Conservation (phyloP, 2,888 invertebrate genomes). For the Odontocerum albicorne region DNA sequence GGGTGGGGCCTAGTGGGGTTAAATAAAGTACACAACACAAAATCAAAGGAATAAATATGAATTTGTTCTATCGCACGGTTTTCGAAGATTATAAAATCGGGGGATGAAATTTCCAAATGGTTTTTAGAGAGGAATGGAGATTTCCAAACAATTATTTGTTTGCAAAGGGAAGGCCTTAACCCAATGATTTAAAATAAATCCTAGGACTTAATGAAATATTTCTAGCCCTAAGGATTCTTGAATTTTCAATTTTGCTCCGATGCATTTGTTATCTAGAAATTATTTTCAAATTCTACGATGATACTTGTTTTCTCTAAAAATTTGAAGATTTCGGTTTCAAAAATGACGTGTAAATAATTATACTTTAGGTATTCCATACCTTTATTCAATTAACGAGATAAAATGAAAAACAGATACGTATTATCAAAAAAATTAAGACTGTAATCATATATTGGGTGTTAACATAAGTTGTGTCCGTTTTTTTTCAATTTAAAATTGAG, state of each 20-base stretch:
- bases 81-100: constrained; percentile 34
- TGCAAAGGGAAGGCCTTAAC: constrained; percentile 23
- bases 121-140: constrained; percentile 24
- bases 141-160: constrained; percentile 35
- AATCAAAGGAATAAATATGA: constrained; percentile 37
- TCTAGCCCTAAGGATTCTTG: constrained; percentile 13
- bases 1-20: constrained; percentile 18
- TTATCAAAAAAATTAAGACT: too few relatives aligned
- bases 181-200: constrained; percentile 27
- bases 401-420: too few relatives aligned
- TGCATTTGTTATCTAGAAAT: too few relatives aligned
- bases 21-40: constrained; percentile 33
- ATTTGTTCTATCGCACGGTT: constrained; percentile 35
- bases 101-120: constrained; percentile 32
- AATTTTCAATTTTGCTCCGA: constrained; percentile 8
- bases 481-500: too few relatives aligned
- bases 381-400: too few relatives aligned
- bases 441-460: too few relatives aligned
- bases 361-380: too few relatives aligned
- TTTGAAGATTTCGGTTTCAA: too few relatives aligned
- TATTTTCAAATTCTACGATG: too few relatives aligned
- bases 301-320: too few relatives aligned
- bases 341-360: too few relatives aligned
- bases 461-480: too few relatives aligned
- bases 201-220: constrained; percentile 18